A percentile compares a stretch with the other conserved stretches of the same genome.
Conservation (phyloP, 2,888 invertebrate species). For the Agrotis exclamationis region DNA sequence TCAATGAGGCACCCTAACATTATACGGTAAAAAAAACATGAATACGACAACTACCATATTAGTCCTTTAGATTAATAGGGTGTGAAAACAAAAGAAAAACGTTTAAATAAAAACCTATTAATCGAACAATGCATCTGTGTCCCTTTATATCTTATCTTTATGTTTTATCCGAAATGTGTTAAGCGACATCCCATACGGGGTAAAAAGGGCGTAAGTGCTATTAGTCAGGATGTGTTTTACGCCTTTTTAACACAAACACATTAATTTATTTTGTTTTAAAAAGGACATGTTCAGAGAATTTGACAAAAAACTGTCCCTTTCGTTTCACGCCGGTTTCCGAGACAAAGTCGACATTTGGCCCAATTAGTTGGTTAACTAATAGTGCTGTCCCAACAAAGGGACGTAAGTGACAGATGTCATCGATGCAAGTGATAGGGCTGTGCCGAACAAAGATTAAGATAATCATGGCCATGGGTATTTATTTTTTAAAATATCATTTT, state of each 20-base stretch:
- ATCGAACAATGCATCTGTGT: slow-evolving; percentile 27
- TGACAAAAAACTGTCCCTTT: slow-evolving; percentile 57
- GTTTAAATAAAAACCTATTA: slow-evolving; percentile 22
- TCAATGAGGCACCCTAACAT: not conserved
- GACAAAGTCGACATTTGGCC: slow-evolving; percentile 52
- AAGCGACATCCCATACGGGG: not conserved
- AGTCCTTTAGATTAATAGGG: slow-evolving; percentile 23
- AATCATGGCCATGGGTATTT: too few relatives aligned
- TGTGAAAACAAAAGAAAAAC: slow-evolving; percentile 50
- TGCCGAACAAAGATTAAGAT: not conserved
- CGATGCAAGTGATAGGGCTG: slow-evolving; percentile 54
- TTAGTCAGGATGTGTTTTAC: slow-evolving; percentile 6
- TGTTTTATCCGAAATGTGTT: slow-evolving; percentile 21
- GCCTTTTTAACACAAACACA: not conserved
- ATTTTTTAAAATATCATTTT: not conserved
- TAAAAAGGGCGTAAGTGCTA: slow-evolving; percentile 1
- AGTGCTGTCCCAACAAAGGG: slow-evolving; percentile 72
- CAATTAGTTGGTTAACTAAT: slow-evolving; percentile 86
- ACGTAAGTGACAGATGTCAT: slow-evolving; percentile 57
- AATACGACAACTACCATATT: not conserved
- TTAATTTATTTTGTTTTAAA: slow-evolving; percentile 43
- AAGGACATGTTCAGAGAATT: slow-evolving; percentile 44
- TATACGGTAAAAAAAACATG: not conserved
- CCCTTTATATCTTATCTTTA: slow-evolving; percentile 8
- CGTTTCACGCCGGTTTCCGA: slow-evolving; percentile 38